Evolutionary conservation across 1,140 invertebrate genomes (phyloP), one percentile per base, ranked within the genome.

Genomic region (Megathymus violae): DNA sequence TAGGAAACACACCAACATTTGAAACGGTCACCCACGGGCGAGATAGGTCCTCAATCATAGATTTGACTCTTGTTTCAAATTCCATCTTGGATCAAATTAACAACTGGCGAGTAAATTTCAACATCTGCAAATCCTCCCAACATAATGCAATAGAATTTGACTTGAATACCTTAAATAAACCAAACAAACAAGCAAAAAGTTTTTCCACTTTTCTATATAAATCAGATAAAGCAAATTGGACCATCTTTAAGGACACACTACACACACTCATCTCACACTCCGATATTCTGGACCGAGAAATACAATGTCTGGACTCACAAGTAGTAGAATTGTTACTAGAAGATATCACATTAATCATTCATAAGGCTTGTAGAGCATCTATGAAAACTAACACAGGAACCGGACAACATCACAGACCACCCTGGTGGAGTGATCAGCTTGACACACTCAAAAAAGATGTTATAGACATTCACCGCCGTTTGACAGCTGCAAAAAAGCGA

Each of bases 1-100:
- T 11, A 0, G 47, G 61, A 4, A 4, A 41, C 0, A 40, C 13
- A 0, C 61, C 62, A 1, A 69, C 67, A 1, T 64, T 61, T 25
- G 61, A 61, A n/a, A 59, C 50, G 0, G 15, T 61, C 1, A 59
- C 52, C 0, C 19, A 61, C 17, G 36, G 34, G 0, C 40, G 27
- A 9, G 9, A 27, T 0, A 4, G 47, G 1, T 14, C 38, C 0
- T 62, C 61, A 4, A 44, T 62, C 0, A 14, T 58, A 0, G 50
- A 54, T 17, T 4, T 64, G 1, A 64, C 62, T 3, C n/a, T 38
- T 2, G 38, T 13, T 0, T 27, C 46, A 11, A 15, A 15, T n/a
- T 22, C 25, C 3, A 3, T 50, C 1, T 0, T 4, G 3, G 16
- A 51, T n/a, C 6, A 10, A 3, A 2, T 46, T 11, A 25, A 11